phyloP scores from a whole-genome alignment of 2,113 vertebrate species.

The Camelus bactrianus region DNA sequence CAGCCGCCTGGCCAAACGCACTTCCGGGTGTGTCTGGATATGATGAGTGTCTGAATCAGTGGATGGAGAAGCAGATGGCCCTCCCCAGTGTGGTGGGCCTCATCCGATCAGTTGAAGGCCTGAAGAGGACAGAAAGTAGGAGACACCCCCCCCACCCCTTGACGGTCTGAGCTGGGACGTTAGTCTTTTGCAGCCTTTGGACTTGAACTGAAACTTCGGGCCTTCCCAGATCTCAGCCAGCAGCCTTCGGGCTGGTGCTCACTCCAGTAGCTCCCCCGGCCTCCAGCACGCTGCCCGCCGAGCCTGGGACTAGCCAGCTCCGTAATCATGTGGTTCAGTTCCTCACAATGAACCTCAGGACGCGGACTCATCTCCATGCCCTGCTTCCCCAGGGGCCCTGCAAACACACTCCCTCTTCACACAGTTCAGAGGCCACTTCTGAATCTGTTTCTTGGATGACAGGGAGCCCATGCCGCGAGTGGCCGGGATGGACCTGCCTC shows the following conservation, averaged over 20 bases:
- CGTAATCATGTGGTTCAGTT: fast-evolving
- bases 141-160: no score
- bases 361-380: not conserved
- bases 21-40: not conserved
- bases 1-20: not conserved
- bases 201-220: not conserved
- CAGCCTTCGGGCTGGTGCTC: not conserved
- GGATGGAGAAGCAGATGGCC: not conserved
- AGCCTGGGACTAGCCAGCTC: not conserved
- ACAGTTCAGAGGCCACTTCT: fast-evolving
- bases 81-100: not conserved
- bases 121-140: not conserved
- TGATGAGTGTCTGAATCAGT: not conserved
- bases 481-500: fast-evolving
- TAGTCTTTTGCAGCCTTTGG: no score
- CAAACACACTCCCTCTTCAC: fast-evolving
- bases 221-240: not conserved
- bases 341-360: fast-evolving
- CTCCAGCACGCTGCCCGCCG: not conserved
- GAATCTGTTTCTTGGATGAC: not conserved
- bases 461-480: fast-evolving
- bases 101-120: not conserved
- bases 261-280: no score
- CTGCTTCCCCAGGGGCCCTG: not conserved
- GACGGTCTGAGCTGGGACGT: not conserved